Base-by-base conservation (phyloP, 2,113 vertebrate species). In the Saccopteryx leptura region DNA sequence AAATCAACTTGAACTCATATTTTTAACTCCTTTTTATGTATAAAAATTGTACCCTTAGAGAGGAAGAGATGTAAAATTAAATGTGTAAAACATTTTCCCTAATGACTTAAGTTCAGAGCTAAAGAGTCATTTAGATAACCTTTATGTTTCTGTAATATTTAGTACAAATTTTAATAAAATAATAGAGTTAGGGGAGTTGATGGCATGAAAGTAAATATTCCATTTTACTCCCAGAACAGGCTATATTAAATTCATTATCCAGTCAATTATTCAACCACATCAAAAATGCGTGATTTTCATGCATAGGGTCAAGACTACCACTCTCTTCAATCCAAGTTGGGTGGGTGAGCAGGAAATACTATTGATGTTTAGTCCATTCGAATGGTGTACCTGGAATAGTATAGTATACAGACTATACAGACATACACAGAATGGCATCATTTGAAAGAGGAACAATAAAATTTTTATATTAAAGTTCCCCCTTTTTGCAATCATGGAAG, bases 361-460 rank as follows among this genome's bases (percentile, higher is more conserved):
- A 48, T 0, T 31, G 61, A 11, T 2, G 17, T 4, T 76, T 50
- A 33, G 31, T 24, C 17, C 50, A 50, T 31, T 56, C 4, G 1
- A 7, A 56, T 72, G 50, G 28, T 46, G 0, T 4, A 11, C 56
- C 7, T 31, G 23, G 58, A 89, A 75, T 46, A 56, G 76, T 69
- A 52, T 13, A 5, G 23, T 24, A 24, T 31, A 60, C 21, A 48
- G n/a, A 63, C 76, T 26, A 28, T 7, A 54, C 1, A 54, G 58
- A 24, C 4, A 3, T 24, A 56, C 46, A n/a, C 18, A 61, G 26
- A 18, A 7, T 9, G 26, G 18, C 52, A 81, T 69, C 89, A 63
- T 50, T 94, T 78, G 48, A 93, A 95, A 91, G 60, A 88, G 33
- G 95, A 94, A 71, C 58, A 79, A 78, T 54, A 21, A 89, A 33